A percentile compares a stretch with the other conserved stretches of the same genome.
These are phyloP conservation scores for Pluvialis apricaria DNA, from an alignment of 2,113 vertebrate genomes.

Conservation along the genomic window DNA sequence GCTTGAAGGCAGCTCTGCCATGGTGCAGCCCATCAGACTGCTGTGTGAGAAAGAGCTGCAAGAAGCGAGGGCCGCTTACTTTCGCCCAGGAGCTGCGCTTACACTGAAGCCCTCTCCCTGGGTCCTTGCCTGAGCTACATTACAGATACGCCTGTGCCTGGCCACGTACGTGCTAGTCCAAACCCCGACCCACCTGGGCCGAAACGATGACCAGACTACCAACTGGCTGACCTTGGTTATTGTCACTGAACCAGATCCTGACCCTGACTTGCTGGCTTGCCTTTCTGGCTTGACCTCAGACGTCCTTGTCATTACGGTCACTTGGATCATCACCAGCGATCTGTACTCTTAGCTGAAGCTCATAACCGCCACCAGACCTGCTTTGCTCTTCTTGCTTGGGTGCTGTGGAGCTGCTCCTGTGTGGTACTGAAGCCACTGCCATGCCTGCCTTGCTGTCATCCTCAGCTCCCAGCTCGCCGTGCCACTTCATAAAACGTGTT, in stretches of 20 bases:
- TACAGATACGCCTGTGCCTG: not conserved
- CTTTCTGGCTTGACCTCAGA: not conserved
- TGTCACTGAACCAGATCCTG: not conserved
- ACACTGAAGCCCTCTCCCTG: not conserved
- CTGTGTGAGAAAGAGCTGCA: not conserved
- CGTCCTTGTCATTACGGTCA: not conserved
- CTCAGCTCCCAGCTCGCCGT: not conserved
- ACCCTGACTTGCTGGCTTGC: not conserved
- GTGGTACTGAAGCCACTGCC: not conserved
- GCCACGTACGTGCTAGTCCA: not conserved
- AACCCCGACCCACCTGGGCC: not conserved
- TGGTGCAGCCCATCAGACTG: not conserved
- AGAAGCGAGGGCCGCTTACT: fast-evolving
- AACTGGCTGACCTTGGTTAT: not conserved
- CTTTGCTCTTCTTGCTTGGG: not conserved
- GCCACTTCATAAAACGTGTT: not conserved
- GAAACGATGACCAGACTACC: not conserved
- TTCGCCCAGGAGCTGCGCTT: not conserved
- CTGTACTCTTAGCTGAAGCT: not conserved
- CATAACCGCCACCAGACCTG: not conserved
- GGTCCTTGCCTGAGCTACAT: not conserved
- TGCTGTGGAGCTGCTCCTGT: not conserved
- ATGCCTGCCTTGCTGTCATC: not conserved
- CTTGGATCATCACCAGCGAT: not conserved
- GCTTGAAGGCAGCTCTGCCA: not conserved